These are phyloP conservation scores for Acrobasis suavella DNA, from an alignment of 2,888 invertebrate species.

Conservation along the genomic window DNA sequence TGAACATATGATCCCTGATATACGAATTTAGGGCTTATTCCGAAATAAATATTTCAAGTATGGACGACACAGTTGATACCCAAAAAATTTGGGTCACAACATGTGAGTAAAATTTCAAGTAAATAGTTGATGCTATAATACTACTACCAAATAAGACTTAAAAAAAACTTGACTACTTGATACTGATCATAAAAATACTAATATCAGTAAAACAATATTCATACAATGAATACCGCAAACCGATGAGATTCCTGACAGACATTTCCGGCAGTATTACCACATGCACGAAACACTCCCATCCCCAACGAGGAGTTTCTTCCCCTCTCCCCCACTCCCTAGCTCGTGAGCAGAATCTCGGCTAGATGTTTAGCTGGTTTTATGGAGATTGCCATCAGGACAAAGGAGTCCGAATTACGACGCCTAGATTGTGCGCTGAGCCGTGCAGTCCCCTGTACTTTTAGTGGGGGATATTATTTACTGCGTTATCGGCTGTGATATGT, in stretches of 20 bases:
- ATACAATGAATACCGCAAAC: not conserved
- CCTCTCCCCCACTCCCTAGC: not conserved
- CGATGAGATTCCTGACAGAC: not conserved
- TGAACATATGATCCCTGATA: too few species aligned
- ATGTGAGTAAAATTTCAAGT: too few species aligned
- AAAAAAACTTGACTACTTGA: too few species aligned
- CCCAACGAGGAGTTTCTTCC: not conserved
- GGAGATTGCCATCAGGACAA: constrained; percentile 80
- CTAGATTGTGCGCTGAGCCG: constrained; percentile 71
- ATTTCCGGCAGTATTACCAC: not conserved
- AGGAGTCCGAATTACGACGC: constrained; percentile 71
- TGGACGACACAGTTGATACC: too few species aligned
- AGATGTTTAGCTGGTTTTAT: constrained; percentile 80
- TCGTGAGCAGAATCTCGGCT: constrained; percentile 66
- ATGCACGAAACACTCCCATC: not conserved
- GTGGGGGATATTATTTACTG: constrained; percentile 39
- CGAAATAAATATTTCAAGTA: too few species aligned
- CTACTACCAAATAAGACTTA: too few species aligned
- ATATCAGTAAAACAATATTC: not conserved
- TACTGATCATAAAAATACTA: too few species aligned
- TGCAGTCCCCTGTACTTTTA: constrained; percentile 54
- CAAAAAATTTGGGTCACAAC: too few species aligned
- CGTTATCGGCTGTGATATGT: constrained; percentile 1
- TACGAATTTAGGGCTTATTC: too few species aligned
- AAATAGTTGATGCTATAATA: too few species aligned